Conservation (phyloP, 2,113 vertebrate species). For the Saimiri boliviensis region DNA sequence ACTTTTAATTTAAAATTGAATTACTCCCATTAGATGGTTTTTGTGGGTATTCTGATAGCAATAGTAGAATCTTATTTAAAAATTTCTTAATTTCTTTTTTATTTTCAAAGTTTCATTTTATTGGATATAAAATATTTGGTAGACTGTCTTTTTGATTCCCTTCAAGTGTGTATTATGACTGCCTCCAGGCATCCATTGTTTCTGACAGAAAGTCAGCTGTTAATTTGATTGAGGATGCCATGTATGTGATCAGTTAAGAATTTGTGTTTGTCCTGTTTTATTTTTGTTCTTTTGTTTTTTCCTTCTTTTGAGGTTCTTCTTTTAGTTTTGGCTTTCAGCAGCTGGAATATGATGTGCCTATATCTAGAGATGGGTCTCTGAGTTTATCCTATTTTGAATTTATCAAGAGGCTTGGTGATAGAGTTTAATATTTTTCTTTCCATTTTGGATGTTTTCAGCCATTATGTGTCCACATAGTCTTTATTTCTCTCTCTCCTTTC, state of each 20-base stretch:
- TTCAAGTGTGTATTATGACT: background rate
- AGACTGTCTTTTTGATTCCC: background rate
- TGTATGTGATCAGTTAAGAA: background rate
- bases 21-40: background rate
- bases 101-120: background rate
- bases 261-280: background rate
- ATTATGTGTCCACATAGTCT: background rate
- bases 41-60: background rate
- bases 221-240: background rate
- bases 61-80: background rate
- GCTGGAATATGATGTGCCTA: background rate
- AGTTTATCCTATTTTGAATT: background rate
- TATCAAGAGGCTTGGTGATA: background rate
- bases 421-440: background rate
- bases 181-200: background rate
- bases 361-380: background rate
- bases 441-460: background rate
- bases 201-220: background rate
- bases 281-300: background rate
- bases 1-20: background rate
- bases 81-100: background rate
- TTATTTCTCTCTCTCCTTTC: background rate
- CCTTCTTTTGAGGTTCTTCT: background rate
- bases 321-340: background rate
- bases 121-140: background rate